phyloP scores from a whole-genome alignment of 2,888 invertebrate genomes.

The Luperina testacea region DNA sequence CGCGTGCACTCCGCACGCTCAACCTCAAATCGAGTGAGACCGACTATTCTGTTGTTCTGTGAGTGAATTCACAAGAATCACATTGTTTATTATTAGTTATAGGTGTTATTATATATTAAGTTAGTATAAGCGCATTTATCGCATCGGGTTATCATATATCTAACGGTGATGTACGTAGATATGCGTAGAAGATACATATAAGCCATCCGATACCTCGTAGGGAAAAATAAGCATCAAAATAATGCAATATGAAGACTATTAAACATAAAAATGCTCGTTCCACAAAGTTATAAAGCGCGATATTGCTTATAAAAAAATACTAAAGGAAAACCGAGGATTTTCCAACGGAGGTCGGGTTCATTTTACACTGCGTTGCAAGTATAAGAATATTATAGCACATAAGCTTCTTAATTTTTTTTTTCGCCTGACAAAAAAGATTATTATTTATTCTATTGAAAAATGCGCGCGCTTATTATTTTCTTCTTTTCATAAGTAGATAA shows the following conservation, averaged over 20 bases:
- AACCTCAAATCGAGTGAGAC: too few relatives aligned
- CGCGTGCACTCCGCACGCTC: too few relatives aligned
- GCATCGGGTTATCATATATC: too few relatives aligned
- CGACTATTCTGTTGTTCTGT: too few relatives aligned
- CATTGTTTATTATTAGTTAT: too few relatives aligned
- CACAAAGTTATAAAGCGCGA: slow-evolving; percentile 57
- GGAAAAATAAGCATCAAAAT: slow-evolving; percentile 23
- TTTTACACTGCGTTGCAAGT: slow-evolving; percentile 50
- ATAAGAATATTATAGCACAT: slow-evolving; percentile 55
- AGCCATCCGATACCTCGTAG: background rate
- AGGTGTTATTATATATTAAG: too few relatives aligned
- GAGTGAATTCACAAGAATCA: too few relatives aligned
- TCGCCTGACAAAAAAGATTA: slow-evolving; percentile 45
- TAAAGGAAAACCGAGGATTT: slow-evolving; percentile 48
- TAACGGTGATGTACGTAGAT: too few relatives aligned
- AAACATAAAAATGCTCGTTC: slow-evolving; percentile 56
- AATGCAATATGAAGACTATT: slow-evolving; percentile 30
- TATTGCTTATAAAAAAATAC: slow-evolving; percentile 60
- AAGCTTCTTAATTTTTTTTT: slow-evolving; percentile 66
- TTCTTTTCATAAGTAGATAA: background rate
- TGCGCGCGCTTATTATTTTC: slow-evolving; percentile 6
- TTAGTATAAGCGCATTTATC: too few relatives aligned
- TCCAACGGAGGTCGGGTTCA: slow-evolving; percentile 41
- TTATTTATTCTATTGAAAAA: slow-evolving; percentile 34
- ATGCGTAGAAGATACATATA: background rate